Evolutionary conservation across 2,888 invertebrate species (phyloP).

Genomic region (Norana najaformis): DNA sequence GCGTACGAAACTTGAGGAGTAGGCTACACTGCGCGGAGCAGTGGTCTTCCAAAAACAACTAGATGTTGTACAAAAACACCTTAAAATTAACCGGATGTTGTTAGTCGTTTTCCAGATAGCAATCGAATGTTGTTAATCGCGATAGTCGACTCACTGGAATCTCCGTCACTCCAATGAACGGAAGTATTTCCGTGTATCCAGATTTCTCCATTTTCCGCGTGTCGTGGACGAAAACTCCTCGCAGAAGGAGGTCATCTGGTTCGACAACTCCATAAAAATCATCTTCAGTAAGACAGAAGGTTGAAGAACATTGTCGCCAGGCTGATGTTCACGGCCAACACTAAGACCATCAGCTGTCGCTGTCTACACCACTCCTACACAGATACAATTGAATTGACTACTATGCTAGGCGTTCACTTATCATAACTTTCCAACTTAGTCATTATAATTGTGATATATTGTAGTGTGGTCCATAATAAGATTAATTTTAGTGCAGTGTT

Average conservation of each 20-base stretch:
- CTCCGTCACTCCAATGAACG: neutral
- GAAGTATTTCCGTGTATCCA: neutral
- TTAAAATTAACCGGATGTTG: neutral
- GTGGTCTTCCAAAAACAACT: neutral
- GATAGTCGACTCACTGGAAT: neutral
- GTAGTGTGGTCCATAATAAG: neutral
- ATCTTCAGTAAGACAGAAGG: conserved; percentile 41
- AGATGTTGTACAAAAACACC: neutral
- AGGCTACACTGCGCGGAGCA: neutral
- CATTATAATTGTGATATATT: neutral
- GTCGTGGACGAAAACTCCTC: neutral
- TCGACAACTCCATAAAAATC: neutral
- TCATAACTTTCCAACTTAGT: neutral
- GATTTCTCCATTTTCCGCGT: neutral
- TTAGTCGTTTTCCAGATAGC: neutral
- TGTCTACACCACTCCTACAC: conserved; percentile 62
- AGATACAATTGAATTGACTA: neutral
- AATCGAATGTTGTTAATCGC: neutral
- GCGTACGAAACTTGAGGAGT: neutral
- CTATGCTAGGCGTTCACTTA: neutral
- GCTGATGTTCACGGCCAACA: conserved; percentile 60
- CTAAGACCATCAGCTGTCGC: conserved; percentile 59
- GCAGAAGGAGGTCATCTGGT: neutral
- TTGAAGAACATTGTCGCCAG: conserved; percentile 62
- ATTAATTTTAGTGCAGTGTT: neutral